Evolutionary conservation across 2,797 vertebrate genomes (phyloP), one percentile per base, ranked within the genome.

Genomic region (Cyprinodon diabolis): DNA sequence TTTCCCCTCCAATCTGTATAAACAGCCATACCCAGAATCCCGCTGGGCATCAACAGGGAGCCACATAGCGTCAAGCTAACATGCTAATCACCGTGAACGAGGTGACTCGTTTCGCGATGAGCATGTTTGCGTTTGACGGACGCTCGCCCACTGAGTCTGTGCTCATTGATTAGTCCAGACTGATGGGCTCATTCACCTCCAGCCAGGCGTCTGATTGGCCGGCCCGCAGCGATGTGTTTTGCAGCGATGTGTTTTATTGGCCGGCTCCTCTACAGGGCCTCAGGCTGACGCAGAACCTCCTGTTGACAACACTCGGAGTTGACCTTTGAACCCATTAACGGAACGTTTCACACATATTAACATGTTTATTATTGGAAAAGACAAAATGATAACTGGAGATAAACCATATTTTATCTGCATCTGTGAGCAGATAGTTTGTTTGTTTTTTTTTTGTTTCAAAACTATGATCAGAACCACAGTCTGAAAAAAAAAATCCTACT

Each of bases 111-210:
- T 66, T 51, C 57, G 66, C 55, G 56, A 30, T 76, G 70, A 73
- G 57, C 69, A 67, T 68, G 67, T 84, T 58, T 60, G 74, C 63
- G 73, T 60, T 15, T 80, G 79, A 76, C 6, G 12, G 76, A 74
- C 74, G 49, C 66, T 47, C 15, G 6, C 84, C 71, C 0, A 76
- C 81, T 83, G 86, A 51, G 85, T 78, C 71, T 72, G 56, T 68
- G 81, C 80, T 84, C 80, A 86, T 81, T 71, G 79, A 91, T 91
- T 87, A 89, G 85, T 85, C 78, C 15, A 66, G 81, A 60, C 84
- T 57, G 78, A 75, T 9, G 45, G 79, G 81, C 82, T 82, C 86
- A 77, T 82, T 90, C 56, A 60, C 82, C 72, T 85, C 87, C 89
- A 87, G 77, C 84, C 0, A 76, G n/a, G 86, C 21, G 55, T 80